phyloP scores from a whole-genome alignment of 2,797 vertebrate species.

The Dallia pectoralis region DNA sequence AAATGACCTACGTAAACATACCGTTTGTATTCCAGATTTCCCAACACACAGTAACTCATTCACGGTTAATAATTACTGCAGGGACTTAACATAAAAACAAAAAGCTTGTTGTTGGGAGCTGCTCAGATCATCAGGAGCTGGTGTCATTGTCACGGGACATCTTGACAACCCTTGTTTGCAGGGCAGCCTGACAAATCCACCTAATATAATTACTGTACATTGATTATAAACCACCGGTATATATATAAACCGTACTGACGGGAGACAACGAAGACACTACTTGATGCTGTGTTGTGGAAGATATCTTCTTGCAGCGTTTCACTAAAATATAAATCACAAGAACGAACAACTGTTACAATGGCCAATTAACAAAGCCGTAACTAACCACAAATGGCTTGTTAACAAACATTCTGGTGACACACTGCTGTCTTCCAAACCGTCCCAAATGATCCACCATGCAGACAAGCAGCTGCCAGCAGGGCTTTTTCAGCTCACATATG shows the following conservation, averaged over 20 bases:
- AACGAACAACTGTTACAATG: conserved; percentile 61
- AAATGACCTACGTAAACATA: not conserved
- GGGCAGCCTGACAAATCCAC: not conserved
- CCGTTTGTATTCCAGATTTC: not conserved
- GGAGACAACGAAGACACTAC: conserved; percentile 23
- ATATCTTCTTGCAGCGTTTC: conserved; percentile 52
- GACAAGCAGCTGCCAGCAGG: not conserved
- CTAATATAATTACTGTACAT: conserved; percentile 39
- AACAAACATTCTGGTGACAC: conserved; percentile 61
- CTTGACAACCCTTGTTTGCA: too few species aligned
- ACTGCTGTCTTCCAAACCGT: conserved; percentile 49
- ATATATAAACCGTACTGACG: conserved; percentile 34
- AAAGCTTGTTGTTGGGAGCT: too few species aligned
- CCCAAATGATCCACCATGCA: not conserved
- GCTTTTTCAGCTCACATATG: not conserved
- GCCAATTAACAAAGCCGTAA: conserved; percentile 68
- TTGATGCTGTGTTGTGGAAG: conserved; percentile 31
- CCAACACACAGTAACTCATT: not conserved
- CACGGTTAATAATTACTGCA: conserved; percentile 4
- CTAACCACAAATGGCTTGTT: conserved; percentile 71
- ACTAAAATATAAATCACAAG: conserved; percentile 53
- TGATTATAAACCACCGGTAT: too few species aligned
- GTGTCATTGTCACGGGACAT: too few species aligned
- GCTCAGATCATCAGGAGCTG: too few species aligned
- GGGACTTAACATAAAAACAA: not conserved